Conservation (phyloP, 2,113 vertebrate genomes). For the Chaetura pelagica region DNA sequence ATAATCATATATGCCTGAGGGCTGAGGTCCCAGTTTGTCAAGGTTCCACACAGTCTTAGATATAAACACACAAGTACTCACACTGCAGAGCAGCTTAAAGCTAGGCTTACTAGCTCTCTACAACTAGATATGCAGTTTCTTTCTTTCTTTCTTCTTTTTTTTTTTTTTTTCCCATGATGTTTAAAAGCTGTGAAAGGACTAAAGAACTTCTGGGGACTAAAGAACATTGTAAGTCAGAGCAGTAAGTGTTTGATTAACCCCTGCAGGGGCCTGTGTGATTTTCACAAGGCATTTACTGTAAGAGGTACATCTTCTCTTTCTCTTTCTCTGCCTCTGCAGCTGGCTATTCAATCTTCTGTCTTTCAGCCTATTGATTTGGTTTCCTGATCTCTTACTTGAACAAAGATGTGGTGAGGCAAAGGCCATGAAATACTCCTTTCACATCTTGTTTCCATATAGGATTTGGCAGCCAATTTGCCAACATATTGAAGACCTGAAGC, state of each 20-base stretch:
- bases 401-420: not conserved
- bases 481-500: not conserved
- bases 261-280: not conserved
- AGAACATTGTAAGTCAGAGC: not conserved
- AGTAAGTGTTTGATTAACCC: not conserved
- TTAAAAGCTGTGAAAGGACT: not conserved
- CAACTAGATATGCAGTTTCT: not conserved
- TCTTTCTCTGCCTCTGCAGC: not conserved
- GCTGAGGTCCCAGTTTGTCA: not conserved
- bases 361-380: not conserved
- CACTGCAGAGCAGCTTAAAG: not conserved
- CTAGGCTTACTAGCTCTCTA: not conserved
- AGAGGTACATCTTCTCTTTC: not conserved
- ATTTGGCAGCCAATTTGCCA: not conserved
- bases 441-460: not conserved
- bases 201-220: not conserved
- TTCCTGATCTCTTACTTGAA: slow-evolving; percentile 11
- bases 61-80: not conserved
- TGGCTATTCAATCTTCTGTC: not conserved
- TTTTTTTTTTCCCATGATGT: too few species aligned
- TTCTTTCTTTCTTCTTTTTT: not conserved
- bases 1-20: not conserved
- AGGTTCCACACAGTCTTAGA: not conserved
- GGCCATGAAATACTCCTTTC: not conserved
- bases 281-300: not conserved